Base-by-base conservation (phyloP, 2,888 invertebrate genomes). In the Patella depressa region DNA sequence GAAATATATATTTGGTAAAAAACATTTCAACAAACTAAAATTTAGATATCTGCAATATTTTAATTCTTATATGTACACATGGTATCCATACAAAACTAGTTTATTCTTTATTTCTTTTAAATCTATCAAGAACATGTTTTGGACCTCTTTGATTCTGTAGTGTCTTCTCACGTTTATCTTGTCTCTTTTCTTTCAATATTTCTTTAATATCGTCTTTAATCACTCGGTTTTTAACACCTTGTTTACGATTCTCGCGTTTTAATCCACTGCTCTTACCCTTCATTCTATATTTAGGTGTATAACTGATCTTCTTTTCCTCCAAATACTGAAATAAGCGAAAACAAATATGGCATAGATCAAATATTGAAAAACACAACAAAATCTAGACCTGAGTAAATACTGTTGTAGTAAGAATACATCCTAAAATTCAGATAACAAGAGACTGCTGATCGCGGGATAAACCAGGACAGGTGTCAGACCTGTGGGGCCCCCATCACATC, bases 201-300 rank as follows among this genome's bases (percentile, higher is more conserved):
- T 85, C 78, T 75, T 82, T 80, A 3, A 87, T 79, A 12, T 78
- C 77, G 17, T 82, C 71, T 72, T 84, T 79, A 75, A 83, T 79
- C 11, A 81, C 74, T 69, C 85, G 82, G 73, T 87, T 87, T 74
- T 82, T 79, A 19, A 90, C 87, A 17, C 89, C 90, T 77, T 86
- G 85, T 79, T 89, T 90, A 70, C 90, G 80, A 75, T 88, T 80
- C 73, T 88, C 86, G 11, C 86, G 71, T 75, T 86, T 88, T 15
- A 81, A 81, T n/a, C 88, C 83, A 77, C 88, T 89, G 80, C 89
- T 89, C 19, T 80, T 81, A 5, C 91, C 91, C 80, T 96, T 96
- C 90, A 95, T 95, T 77, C 95, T 96, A 91, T 95, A 95, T 83
- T 93, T 94, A 72, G 96, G 95, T 79, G 94, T 94, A 82, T 95